Evolutionary conservation across 2,888 invertebrate genomes (phyloP).

Genomic region (Amblyteles armatorius): DNA sequence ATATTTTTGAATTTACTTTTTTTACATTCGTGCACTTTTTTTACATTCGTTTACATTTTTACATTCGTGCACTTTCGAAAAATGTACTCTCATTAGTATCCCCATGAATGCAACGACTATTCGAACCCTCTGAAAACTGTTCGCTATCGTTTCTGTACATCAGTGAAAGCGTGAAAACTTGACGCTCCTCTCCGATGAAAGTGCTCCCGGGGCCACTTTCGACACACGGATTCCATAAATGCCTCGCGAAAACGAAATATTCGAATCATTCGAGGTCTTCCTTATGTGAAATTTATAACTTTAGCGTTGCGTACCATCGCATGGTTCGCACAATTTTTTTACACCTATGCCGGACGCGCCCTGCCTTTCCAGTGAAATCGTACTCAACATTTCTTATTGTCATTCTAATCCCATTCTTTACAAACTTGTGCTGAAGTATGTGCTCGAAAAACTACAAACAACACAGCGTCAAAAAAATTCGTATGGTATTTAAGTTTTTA

Average conservation of each 20-base stretch:
- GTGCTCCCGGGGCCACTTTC: conserved; percentile 54
- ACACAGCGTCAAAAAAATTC: too few species aligned
- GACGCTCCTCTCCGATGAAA: conserved; percentile 58
- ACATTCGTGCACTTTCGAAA: conserved; percentile 32
- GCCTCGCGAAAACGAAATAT: conserved; percentile 11
- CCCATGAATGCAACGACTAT: conserved; percentile 20
- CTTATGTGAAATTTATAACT: not conserved
- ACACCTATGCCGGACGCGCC: not conserved
- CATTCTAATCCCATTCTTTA: not conserved
- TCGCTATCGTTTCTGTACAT: conserved; percentile 53
- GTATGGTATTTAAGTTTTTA: too few species aligned
- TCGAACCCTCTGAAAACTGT: conserved; percentile 47
- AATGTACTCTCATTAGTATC: conserved; percentile 15
- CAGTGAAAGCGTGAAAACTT: conserved; percentile 66
- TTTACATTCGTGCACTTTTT: conserved; percentile 32
- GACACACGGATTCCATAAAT: conserved; percentile 55
- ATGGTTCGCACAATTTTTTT: not conserved
- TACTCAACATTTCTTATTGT: not conserved
- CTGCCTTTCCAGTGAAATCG: not conserved
- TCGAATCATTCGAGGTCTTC: conserved; percentile 9
- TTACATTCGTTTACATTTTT: too few species aligned
- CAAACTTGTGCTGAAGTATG: not conserved
- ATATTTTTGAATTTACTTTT: conserved; percentile 28
- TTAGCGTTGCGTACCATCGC: not conserved
- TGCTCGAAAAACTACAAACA: not conserved